phyloP scores from a whole-genome alignment of 2,113 vertebrate species.

The Chunga burmeisteri region DNA sequence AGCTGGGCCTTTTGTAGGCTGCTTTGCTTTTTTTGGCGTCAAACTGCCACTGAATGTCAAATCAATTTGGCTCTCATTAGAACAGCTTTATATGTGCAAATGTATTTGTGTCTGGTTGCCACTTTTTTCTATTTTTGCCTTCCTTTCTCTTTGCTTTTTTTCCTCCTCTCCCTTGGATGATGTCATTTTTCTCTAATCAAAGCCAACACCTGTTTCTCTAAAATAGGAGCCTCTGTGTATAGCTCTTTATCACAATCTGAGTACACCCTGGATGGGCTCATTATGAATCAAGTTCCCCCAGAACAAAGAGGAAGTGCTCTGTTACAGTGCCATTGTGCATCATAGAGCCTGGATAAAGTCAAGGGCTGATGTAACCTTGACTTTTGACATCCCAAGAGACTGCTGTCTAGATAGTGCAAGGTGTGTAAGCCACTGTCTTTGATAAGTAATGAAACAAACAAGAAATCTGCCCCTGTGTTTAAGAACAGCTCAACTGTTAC shows the following conservation, averaged over 20 bases:
- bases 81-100: constrained; percentile 88
- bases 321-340: constrained; percentile 57
- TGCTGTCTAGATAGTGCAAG: constrained; percentile 56
- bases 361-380: constrained; percentile 56
- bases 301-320: constrained; percentile 75
- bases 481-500: neutral
- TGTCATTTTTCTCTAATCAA: constrained; percentile 84
- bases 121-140: constrained; percentile 70
- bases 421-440: constrained; percentile 58
- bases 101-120: constrained; percentile 83
- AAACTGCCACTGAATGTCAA: constrained; percentile 90
- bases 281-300: constrained; percentile 63
- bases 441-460: constrained; percentile 64
- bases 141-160: constrained; percentile 52
- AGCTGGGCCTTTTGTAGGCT: constrained; percentile 88
- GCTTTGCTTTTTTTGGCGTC: constrained; percentile 85
- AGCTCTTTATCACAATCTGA: constrained; percentile 68
- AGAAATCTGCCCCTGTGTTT: constrained; percentile 43
- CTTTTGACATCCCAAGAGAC: constrained; percentile 45
- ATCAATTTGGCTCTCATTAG: constrained; percentile 92
- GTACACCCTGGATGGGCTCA: constrained; percentile 63
- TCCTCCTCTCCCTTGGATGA: constrained; percentile 72
- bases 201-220: constrained; percentile 80
- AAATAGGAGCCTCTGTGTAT: constrained; percentile 56
- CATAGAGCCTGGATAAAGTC: constrained; percentile 69